Base-by-base conservation (phyloP, 2,113 vertebrate species). In the Electrona antarctica region DNA sequence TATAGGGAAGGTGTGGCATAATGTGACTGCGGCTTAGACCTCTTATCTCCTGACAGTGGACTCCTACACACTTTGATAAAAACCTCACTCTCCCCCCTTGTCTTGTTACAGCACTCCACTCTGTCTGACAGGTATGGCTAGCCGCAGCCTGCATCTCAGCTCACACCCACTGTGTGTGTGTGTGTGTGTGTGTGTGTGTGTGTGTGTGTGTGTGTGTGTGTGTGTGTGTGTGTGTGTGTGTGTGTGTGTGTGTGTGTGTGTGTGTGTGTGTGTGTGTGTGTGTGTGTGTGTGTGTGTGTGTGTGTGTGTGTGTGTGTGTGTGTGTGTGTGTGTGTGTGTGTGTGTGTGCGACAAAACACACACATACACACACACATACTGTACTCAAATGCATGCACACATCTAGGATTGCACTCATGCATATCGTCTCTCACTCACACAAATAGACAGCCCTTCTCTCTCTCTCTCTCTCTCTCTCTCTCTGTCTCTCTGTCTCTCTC, bases 1-100 rank as follows among this genome's bases (percentile, higher is more conserved):
- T n/a, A n/a, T 89, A 84, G 85, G 62, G 74, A 80, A 92, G 87
- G 83, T 90, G 89, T 87, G 88, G 74, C 78, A 46, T 90, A 88
- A 90, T 83, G 80, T 71, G 71, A 75, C 77, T 88, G 82, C 60
- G 72, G 80, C 88, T 87, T 71, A 63, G 77, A 76, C 74, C 76
- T 81, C 81, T 89, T 90, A 85, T 91, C 88, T 85, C 49, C 28
- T 78, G 87, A 88, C 87, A 79, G 80, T 51, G 79, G 65, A 67
- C 73, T 87, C 85, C 77, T 80, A 76, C 87, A 86, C 90, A 89
- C 89, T 83, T 91, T 87, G 72, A 87, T 87, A 81, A 87, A 33
- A 87, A 67, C 65, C 67, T 72, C 71, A 33, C 61, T 77, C 63
- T 69, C 67, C 76, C 71, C 73, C 51, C 71, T 77, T 73, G 83